phyloP scores from a whole-genome alignment of 2,113 vertebrate genomes.

The Patagioenas fasciata region DNA sequence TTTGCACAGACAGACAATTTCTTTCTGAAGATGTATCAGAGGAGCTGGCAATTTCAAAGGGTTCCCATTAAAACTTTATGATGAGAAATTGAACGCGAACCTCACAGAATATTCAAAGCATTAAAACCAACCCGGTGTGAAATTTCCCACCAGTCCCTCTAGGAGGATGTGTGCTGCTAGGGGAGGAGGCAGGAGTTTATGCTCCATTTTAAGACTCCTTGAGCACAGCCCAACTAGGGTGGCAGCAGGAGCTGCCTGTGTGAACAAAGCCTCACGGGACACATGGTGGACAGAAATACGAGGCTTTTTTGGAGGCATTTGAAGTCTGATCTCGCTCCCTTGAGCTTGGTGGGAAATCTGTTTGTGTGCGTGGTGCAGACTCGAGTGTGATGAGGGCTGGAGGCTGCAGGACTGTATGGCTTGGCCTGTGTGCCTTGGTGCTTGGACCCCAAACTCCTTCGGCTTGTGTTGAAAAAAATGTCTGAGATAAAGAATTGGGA shows the following conservation, averaged over 20 bases:
- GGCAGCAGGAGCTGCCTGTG: not conserved
- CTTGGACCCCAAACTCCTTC: not conserved
- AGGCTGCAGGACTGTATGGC: accelerated
- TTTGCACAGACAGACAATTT: conserved; percentile 50
- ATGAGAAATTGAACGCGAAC: conserved; percentile 39
- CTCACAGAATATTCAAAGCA: conserved; percentile 31
- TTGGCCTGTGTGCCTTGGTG: accelerated
- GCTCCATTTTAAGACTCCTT: conserved; percentile 43
- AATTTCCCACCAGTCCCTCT: not conserved
- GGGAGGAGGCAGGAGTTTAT: conserved; percentile 45
- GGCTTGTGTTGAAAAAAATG: not conserved
- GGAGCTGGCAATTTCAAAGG: conserved; percentile 36
- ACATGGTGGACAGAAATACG: not conserved
- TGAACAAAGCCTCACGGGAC: not conserved
- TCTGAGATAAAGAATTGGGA: not conserved
- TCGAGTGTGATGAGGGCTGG: not conserved
- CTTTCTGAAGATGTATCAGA: conserved; percentile 15
- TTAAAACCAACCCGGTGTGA: conserved; percentile 61
- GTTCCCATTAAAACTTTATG: conserved; percentile 63
- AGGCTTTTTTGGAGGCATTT: conserved; percentile 11
- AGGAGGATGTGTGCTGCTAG: not conserved
- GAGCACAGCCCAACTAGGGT: not conserved
- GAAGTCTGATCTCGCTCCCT: not conserved
- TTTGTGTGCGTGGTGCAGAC: accelerated
- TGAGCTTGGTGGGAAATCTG: not conserved